Evolutionary conservation across 37 sponge, comb jelly and placozoan genomes (phyloP), one percentile per base, ranked within the genome.

Genomic region (Crambe crambe): DNA sequence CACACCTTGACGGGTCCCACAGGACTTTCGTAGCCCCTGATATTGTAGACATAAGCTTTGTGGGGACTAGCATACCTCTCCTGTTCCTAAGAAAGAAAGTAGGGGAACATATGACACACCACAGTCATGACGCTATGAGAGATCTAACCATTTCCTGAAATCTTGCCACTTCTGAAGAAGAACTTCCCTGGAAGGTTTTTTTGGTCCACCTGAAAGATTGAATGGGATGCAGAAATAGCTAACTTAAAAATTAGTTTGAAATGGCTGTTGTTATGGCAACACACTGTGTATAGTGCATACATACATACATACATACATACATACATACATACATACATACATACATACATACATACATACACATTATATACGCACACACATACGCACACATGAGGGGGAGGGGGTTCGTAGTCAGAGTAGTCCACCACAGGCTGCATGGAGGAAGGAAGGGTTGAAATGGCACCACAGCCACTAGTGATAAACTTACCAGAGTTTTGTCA

Each of bases 1-100:
- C 74, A 10, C 58, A 91, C 92, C 89, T 96, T 96, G 31, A 96
- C 86, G 23, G 97, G 94, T 34, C 91, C 97, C 4, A 93, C 97
- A 12, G 83, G 78, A 4, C 89, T 59, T 59, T 87, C 86, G 61
- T 72, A 87, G 22, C 86, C 88, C 32, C 90, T 87, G 23, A 96
- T 58, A 42, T 62, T 80, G 63, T 84, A 96, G 40, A 86, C 83
- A 79, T 78, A 96, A 0, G 97, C 69, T 38, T 85, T 89, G 82
- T 93, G 91, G 25, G 97, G 94, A 31, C 63, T 69, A 22, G 68
- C 27, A 70, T 93, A 96, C 0, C 97, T 82, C 57, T 78, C 70
- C 21, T 29, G 2, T 76, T 96, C 97, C 93, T 88, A 67, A 5
- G 60, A 35, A 30, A 5, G 23, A 20, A n/a, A n/a, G n/a, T n/a